Evolutionary conservation across 2,888 invertebrate genomes (phyloP), one percentile per base, ranked within the genome.

Genomic region (Oligia fasciuncula): DNA sequence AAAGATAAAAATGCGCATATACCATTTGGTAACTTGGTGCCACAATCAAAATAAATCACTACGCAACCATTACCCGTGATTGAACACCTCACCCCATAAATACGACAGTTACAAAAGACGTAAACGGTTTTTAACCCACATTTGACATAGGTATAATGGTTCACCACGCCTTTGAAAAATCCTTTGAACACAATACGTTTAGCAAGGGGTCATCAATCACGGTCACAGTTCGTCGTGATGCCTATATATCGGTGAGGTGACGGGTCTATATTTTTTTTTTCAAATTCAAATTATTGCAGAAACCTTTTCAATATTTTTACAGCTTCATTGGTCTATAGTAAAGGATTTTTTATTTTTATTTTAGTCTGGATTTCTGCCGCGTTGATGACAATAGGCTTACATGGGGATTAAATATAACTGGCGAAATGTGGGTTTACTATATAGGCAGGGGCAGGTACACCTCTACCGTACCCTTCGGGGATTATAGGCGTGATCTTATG

Each of bases 101-200:
- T 78, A 72, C 49, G 67, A 71, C 71, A 83, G 77, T 76, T 77
- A 76, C 79, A 81, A 73, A 79, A 76, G 85, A 77, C 70, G 60
- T 78, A 67, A 83, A 76, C 73, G 81, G 73, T 81, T 85, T 87
- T 85, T 79, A 83, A 87, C 75, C 80, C 68, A 74, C 75, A 80
- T 81, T 79, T 83, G 77, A 81, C 73, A 76, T 82, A 84, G 79
- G 84, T 79, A 86, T 79, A 87, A 84, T 83, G 80, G 87, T 46
- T 69, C 71, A 62, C 69, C 80, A 72, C 84, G 78, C 77, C 82
- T 69, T 67, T 68, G 79, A 60, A 66, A 63, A 79, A 76, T 85
- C 84, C 80, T 85, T 87, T 84, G 83, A 81, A 76, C 71, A 81
- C 78, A 87, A 86, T 88, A 84, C 83, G 80, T 76, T 84, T 76